These are phyloP conservation scores for Calycopis cecrops DNA, from an alignment of 1,140 invertebrate genomes.

Conservation along the genomic window DNA sequence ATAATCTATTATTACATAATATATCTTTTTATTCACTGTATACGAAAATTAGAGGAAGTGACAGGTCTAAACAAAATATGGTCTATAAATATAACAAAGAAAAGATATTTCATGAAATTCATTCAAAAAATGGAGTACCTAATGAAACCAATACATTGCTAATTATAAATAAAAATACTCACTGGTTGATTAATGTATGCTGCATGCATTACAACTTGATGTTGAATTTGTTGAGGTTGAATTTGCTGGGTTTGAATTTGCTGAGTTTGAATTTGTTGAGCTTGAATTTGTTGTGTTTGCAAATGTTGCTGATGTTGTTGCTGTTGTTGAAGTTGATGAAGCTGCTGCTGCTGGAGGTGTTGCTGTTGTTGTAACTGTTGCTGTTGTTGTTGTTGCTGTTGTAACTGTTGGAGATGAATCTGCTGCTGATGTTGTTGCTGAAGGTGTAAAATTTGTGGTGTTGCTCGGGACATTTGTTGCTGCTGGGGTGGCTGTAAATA, in stretches of 20 bases:
- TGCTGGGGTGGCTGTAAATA: constrained; percentile 38
- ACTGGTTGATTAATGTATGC: constrained; percentile 62
- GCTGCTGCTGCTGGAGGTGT: constrained; percentile 36
- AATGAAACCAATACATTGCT: background rate
- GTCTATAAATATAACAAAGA: no score
- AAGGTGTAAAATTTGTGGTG: constrained; percentile 59
- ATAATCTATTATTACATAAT: no score
- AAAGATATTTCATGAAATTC: no score
- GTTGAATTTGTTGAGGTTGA: constrained; percentile 52
- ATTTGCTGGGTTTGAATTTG: constrained; percentile 54
- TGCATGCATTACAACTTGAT: constrained; percentile 66
- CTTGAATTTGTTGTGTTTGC: constrained; percentile 42
- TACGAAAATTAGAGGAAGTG: no score
- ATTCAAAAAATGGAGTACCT: no score
- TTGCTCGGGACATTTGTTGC: constrained; percentile 54
- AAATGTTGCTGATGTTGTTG: constrained; percentile 40
- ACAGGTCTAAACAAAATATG: no score
- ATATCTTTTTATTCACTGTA: no score
- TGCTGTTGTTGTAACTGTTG: constrained; percentile 39
- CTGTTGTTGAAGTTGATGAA: constrained; percentile 35
- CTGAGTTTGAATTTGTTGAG: constrained; percentile 57
- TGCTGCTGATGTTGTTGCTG: constrained; percentile 61
- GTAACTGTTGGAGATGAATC: constrained; percentile 45
- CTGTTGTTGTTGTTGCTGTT: constrained; percentile 39
- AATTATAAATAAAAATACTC: constrained; percentile 25